Evolutionary conservation across 2,113 vertebrate species (phyloP).

Genomic region (Apodemus sylvaticus): DNA sequence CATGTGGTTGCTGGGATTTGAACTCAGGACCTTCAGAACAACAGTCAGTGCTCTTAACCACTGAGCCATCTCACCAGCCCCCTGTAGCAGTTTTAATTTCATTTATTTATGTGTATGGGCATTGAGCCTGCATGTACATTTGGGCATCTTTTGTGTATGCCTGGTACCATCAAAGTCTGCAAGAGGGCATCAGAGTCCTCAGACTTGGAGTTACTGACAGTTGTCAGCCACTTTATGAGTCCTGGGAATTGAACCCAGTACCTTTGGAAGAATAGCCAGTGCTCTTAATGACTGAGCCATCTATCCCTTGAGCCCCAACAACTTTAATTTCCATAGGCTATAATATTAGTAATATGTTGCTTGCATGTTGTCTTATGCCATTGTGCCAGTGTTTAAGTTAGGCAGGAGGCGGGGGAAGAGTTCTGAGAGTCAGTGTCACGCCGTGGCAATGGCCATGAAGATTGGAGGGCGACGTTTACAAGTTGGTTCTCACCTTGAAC

Average conservation of each 20-base stretch:
- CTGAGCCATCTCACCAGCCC: too few species aligned
- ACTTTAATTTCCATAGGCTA: background rate
- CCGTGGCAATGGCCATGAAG: background rate
- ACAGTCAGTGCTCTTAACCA: too few species aligned
- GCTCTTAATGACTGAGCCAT: background rate
- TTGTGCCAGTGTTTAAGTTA: background rate
- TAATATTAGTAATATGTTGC: background rate
- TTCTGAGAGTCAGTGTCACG: background rate
- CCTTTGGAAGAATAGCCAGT: background rate
- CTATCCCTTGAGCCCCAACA: background rate
- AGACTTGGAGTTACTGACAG: background rate
- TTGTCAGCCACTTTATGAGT: background rate
- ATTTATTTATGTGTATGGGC: background rate
- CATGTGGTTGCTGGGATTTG: too few species aligned
- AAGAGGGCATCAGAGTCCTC: background rate
- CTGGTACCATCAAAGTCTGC: background rate
- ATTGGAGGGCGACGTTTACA: background rate
- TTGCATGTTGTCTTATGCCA: background rate
- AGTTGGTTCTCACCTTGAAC: background rate
- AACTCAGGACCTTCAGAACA: too few species aligned
- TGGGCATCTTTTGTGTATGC: background rate
- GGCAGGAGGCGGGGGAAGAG: background rate
- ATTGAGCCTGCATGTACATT: background rate
- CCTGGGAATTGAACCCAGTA: background rate
- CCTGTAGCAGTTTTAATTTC: background rate